Evolutionary conservation across 2,113 vertebrate species (phyloP).

Genomic region (Machaerirhynchus nigripectus): DNA sequence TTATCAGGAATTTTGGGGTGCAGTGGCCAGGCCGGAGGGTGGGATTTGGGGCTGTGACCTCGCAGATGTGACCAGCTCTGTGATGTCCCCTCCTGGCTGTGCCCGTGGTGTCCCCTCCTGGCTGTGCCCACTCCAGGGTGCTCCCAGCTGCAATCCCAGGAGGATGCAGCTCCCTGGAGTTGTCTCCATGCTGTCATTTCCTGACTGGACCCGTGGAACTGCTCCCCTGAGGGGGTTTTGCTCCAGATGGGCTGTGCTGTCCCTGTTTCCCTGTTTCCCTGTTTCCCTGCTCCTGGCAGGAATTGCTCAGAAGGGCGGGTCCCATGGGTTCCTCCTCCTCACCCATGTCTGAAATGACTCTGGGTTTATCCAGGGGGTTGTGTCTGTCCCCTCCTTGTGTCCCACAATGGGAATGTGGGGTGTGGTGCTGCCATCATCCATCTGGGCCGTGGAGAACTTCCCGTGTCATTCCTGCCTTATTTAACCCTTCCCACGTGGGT

Average conservation of each 20-base stretch:
- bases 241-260: not conserved
- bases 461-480: fast-evolving
- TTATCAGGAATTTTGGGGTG: not conserved
- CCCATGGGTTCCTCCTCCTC: not conserved
- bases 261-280: not conserved
- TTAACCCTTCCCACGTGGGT: fast-evolving
- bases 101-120: not conserved
- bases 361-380: not conserved
- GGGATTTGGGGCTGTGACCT: fast-evolving
- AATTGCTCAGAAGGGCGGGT: not conserved
- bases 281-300: not conserved
- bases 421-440: fast-evolving
- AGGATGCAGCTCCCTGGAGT: not conserved
- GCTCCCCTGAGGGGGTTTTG: not conserved
- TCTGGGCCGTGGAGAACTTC: not conserved
- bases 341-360: not conserved
- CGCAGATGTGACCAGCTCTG: not conserved
- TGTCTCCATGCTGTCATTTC: not conserved
- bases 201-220: not conserved
- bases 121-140: not conserved
- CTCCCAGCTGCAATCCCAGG: not conserved
- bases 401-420: fast-evolving
- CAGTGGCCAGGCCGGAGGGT: not conserved
- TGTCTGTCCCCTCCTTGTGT: not conserved
- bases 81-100: fast-evolving